A percentile compares a stretch with the other conserved stretches of the same genome.
Conservation (phyloP, 2,888 invertebrate genomes). For the Hirtodrosophila duncani region DNA sequence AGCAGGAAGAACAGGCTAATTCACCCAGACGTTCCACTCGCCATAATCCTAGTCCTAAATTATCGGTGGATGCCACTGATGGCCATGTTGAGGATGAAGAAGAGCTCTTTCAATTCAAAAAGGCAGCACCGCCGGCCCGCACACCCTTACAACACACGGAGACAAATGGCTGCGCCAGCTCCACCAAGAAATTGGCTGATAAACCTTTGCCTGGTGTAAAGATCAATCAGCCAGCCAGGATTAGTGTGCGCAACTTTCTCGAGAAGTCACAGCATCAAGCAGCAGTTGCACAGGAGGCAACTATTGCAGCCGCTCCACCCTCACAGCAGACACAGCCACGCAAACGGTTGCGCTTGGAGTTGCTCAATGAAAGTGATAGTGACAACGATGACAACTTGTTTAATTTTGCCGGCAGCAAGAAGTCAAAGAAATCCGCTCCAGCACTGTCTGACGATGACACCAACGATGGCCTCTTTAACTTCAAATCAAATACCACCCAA, state of each 20-base stretch:
- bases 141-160: not conserved
- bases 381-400: slow-evolving; percentile 72
- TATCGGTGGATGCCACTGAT: not conserved
- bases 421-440: slow-evolving; percentile 6
- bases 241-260: slow-evolving; percentile 52
- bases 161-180: not conserved
- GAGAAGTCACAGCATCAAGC: slow-evolving; percentile 52
- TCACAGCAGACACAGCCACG: slow-evolving; percentile 15
- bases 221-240: slow-evolving; percentile 1
- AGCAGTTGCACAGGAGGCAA: not conserved
- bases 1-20: not conserved
- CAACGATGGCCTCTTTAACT: slow-evolving; percentile 52
- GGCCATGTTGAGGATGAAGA: slow-evolving; percentile 20
- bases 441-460: slow-evolving; percentile 10
- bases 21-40: not conserved
- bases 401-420: slow-evolving; percentile 57
- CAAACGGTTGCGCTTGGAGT: slow-evolving; percentile 63
- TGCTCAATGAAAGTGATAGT: slow-evolving; percentile 65
- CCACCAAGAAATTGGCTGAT: not conserved
- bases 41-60: not conserved
- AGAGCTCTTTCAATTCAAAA: slow-evolving; percentile 43
- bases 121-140: not conserved
- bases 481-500: slow-evolving; percentile 21
- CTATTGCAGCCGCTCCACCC: not conserved
- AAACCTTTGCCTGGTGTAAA: slow-evolving; percentile 10